phyloP scores from a whole-genome alignment of 2,888 invertebrate genomes.

The Synanthedon tipuliformis region DNA sequence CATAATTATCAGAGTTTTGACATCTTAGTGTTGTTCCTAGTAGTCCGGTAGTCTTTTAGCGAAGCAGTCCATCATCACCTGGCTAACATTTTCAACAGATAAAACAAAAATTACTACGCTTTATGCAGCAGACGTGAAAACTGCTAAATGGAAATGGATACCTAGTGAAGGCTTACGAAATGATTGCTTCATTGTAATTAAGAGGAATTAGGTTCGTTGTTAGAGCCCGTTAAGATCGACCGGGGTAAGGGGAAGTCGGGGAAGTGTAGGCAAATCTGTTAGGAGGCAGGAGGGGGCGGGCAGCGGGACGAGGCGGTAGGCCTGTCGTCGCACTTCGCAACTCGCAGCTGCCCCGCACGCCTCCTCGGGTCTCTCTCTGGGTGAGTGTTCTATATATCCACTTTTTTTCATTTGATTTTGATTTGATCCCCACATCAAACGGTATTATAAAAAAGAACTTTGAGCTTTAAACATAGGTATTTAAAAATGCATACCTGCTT shows the following conservation, averaged over 20 bases:
- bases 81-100: no score
- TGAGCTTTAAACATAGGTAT: not conserved
- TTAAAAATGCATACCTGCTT: not conserved
- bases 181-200: conserved; percentile 7
- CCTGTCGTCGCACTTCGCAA: conserved; percentile 24
- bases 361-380: conserved; percentile 14
- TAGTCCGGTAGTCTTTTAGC: no score
- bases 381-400: conserved; percentile 9
- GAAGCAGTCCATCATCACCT: no score
- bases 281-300: conserved; percentile 31
- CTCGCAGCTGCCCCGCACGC: conserved; percentile 46
- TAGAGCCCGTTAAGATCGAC: conserved; percentile 6
- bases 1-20: no score
- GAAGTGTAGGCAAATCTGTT: conserved; percentile 38
- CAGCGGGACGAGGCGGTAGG: conserved; percentile 21
- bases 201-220: conserved; percentile 7
- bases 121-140: no score
- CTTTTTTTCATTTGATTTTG: conserved; percentile 1
- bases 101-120: no score
- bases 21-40: no score
- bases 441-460: not conserved
- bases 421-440: conserved; percentile 3
- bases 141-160: no score
- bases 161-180: conserved; percentile 3
- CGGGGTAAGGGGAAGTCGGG: conserved; percentile 23